Evolutionary conservation across 2,797 vertebrate genomes (phyloP), one percentile per base, ranked within the genome.

Genomic region (Brachyrhaphis roseni): DNA sequence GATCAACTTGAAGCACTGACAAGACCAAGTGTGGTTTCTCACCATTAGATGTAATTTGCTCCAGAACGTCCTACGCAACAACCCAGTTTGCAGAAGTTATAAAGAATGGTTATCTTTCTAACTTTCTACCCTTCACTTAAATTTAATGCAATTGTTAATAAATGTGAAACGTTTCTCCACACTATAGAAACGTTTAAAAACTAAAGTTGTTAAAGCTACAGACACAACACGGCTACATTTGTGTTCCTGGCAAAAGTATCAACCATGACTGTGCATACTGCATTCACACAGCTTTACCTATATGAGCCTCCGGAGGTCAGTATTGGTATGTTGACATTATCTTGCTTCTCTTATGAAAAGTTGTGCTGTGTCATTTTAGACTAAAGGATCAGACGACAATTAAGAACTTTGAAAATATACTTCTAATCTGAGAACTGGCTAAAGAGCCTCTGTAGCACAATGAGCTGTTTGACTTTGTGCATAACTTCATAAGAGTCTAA

Each of bases 401-500:
- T 20, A 39, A 20, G 15, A 66, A 11, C 6, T 36, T 28, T 34
- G 8, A 11, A 39, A 23, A 11, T 15, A 34, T 18, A 7, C 7
- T 18, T 64, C 4, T 12, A 41, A 68, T 68, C 18, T 23, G 36
- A 39, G 23, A 41, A 39, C 36, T 41, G 23, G 23, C 10, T 68
- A 2, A 2, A 41, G 20, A 11, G 20, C 64, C 64, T 70, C 57
- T 85, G 72, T 79, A 39, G 64, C 59, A 76, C 80, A 72, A 81
- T 41, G 46, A 51, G 46, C 23, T 91, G 82, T 81, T 88, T 83
- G 64, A 45, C 36, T 81, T 49, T 84, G 83, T 77, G 45, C 55
- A 62, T 87, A 87, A 73, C 76, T 59, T 85, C 26, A 79, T 64
- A 34, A 76, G 45, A 85, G 83, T 91, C 88, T 93, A 92, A 93